Evolutionary conservation across 35 echinoderm and acorn worm species (phyloP).

Genomic region (Ophiothrix spiculata): DNA sequence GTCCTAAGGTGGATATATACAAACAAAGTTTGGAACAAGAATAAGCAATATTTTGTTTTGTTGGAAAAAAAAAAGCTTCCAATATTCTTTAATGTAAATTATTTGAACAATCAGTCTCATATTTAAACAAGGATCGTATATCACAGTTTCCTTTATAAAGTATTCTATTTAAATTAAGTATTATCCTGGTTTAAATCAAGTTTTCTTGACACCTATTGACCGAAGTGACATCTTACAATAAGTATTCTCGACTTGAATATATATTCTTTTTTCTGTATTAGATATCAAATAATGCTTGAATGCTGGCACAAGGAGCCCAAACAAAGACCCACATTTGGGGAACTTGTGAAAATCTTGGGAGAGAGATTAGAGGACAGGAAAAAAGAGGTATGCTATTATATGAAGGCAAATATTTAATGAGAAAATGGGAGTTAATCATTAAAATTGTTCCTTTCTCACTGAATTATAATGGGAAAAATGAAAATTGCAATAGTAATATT

Average conservation of each 20-base stretch:
- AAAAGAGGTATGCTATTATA: constrained; percentile 73
- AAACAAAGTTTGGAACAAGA: too few species aligned
- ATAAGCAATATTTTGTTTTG: too few species aligned
- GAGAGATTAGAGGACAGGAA: constrained; percentile 67
- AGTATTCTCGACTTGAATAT: too few species aligned
- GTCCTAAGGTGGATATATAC: too few species aligned
- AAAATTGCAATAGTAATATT: too few species aligned
- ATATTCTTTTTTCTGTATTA: constrained; percentile 15
- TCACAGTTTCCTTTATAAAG: neutral
- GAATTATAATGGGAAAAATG: too few species aligned
- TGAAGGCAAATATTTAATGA: too few species aligned
- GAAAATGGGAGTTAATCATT: too few species aligned
- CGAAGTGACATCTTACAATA: neutral
- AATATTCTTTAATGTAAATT: neutral
- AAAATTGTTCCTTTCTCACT: too few species aligned
- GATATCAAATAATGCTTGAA: constrained; percentile 86
- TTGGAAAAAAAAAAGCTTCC: too few species aligned
- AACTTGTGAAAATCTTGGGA: constrained; percentile 61
- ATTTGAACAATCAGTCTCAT: neutral
- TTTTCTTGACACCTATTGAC: neutral
- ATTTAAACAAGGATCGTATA: neutral
- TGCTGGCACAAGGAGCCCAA: constrained; percentile 86
- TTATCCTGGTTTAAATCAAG: neutral
- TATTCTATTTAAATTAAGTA: neutral
- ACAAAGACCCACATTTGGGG: constrained; percentile 68